Conservation (phyloP, 2,888 invertebrate species). For the Cantharis flavilabris region DNA sequence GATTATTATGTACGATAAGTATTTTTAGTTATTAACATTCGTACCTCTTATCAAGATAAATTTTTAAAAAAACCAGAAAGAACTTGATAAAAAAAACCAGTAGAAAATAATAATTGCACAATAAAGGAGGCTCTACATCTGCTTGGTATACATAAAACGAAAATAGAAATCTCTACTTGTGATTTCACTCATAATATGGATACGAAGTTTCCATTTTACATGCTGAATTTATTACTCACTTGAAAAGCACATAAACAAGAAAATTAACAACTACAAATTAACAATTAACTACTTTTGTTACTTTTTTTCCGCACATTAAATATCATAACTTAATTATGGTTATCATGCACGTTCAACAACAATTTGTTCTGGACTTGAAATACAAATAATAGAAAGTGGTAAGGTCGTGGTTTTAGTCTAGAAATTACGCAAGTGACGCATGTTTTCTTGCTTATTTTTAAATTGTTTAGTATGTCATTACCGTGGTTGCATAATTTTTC, state of each 20-base stretch:
- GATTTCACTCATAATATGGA: conserved; percentile 11
- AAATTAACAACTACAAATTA: not conserved
- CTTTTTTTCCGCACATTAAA: not conserved
- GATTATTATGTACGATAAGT: not conserved
- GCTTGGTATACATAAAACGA: not conserved
- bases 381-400: conserved; percentile 12
- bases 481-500: not conserved
- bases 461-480: conserved; percentile 7
- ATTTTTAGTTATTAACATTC: not conserved
- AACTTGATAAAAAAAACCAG: conserved; percentile 1
- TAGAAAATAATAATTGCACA: not conserved
- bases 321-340: not conserved
- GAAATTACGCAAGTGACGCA: conserved; percentile 7
- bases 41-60: not conserved
- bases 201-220: not conserved
- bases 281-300: not conserved
- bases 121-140: conserved; percentile 6
- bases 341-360: not conserved
- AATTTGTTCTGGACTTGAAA: not conserved
- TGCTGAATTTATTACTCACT: not conserved
- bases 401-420: conserved; percentile 17
- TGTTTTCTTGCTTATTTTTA: conserved; percentile 8
- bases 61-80: not conserved
- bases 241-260: not conserved
- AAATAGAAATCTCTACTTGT: conserved; percentile 13